Evolutionary conservation across 1,140 invertebrate genomes (phyloP).

Genomic region (Leptoteleia sp.): DNA sequence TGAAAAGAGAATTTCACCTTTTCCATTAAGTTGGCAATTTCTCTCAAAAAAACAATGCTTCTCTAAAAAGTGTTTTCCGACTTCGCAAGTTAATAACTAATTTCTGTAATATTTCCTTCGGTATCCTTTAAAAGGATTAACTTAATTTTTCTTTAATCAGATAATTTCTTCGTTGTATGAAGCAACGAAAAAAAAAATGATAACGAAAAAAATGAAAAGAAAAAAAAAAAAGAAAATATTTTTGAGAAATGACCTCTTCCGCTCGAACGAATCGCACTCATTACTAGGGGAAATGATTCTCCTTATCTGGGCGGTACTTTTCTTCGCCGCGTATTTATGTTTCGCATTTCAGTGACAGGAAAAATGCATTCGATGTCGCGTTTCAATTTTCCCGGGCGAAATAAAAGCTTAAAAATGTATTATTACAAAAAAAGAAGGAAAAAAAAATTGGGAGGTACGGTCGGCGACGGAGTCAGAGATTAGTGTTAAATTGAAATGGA

Average conservation of each 20-base stretch:
- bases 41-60: no score
- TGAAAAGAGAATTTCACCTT: no score
- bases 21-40: no score
- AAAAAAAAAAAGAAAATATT: no score
- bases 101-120: no score
- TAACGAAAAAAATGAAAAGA: not conserved
- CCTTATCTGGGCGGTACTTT: slow-evolving; percentile 10
- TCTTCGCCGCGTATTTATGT: slow-evolving; percentile 15
- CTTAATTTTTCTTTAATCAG: no score
- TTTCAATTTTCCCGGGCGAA: slow-evolving; percentile 38
- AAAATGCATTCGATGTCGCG: slow-evolving; percentile 36
- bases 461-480: not conserved
- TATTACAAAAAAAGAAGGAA: slow-evolving; percentile 33
- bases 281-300: slow-evolving; percentile 37
- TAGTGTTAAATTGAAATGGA: slow-evolving; percentile 12
- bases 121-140: no score
- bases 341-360: slow-evolving; percentile 18
- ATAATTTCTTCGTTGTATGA: no score
- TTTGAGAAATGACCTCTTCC: not conserved
- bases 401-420: slow-evolving; percentile 37
- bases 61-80: no score
- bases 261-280: slow-evolving; percentile 17
- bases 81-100: no score
- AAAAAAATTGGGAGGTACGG: not conserved
- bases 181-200: no score